phyloP scores from a whole-genome alignment of 2,113 vertebrate species.

The Lucifuga dentata region DNA sequence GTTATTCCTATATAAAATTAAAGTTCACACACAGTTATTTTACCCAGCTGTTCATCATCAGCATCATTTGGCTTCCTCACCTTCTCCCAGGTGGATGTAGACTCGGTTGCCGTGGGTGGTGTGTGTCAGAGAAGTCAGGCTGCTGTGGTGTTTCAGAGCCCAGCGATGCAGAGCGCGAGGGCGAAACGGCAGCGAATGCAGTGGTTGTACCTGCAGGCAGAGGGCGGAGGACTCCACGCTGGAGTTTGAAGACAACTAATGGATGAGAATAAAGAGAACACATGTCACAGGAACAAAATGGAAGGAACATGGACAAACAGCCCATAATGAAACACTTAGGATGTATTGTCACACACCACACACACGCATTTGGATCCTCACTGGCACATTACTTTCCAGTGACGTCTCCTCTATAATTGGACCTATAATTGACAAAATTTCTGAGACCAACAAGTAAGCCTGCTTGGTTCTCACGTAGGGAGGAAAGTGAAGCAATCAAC shows the following conservation, averaged over 20 bases:
- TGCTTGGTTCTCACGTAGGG: too few relatives aligned
- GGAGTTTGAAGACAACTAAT: constrained; percentile 75
- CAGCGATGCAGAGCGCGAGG: constrained; percentile 76
- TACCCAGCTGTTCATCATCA: too few relatives aligned
- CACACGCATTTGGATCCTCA: too few relatives aligned
- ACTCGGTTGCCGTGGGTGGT: constrained; percentile 66
- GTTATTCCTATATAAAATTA: too few relatives aligned
- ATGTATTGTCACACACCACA: neutral
- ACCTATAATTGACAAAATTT: too few relatives aligned
- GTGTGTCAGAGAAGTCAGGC: constrained; percentile 82
- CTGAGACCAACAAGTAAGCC: too few relatives aligned
- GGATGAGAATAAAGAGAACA: neutral
- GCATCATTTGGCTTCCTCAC: constrained; percentile 58
- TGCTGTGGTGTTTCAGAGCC: constrained; percentile 71
- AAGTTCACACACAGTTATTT: too few relatives aligned
- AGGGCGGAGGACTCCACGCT: constrained; percentile 59
- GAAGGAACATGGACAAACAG: too few relatives aligned
- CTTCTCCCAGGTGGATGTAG: constrained; percentile 79
- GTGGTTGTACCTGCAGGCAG: constrained; percentile 28
- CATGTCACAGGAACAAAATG: neutral
- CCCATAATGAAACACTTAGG: neutral
- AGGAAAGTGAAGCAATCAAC: too few relatives aligned
- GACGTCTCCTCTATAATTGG: too few relatives aligned
- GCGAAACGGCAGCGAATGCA: constrained; percentile 69
- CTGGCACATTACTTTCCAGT: too few relatives aligned